These are phyloP conservation scores for Polylopha cassiicola DNA, from an alignment of 2,888 invertebrate species.

Conservation along the genomic window DNA sequence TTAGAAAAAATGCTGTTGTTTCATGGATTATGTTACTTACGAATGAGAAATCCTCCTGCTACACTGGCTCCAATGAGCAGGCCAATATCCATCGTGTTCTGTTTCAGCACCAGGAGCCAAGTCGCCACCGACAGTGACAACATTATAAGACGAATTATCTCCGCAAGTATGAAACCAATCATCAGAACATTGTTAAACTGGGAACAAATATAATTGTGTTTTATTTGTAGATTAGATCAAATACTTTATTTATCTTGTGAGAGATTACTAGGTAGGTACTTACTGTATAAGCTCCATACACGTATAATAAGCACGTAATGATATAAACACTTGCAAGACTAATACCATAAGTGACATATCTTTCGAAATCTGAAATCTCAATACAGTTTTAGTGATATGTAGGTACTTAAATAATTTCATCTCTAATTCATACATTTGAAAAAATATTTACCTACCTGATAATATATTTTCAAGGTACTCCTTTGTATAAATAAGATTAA, in stretches of 20 bases:
- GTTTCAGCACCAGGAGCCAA: constrained; percentile 55
- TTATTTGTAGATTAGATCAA: constrained; percentile 3
- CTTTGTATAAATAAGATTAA: constrained; percentile 50
- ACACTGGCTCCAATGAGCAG: constrained; percentile 65
- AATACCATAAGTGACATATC: constrained; percentile 43
- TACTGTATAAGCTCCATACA: constrained; percentile 64
- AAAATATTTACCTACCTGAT: constrained; percentile 35
- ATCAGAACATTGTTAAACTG: constrained; percentile 58
- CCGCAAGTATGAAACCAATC: constrained; percentile 52
- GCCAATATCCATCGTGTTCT: constrained; percentile 70
- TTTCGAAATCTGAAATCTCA: constrained; percentile 59
- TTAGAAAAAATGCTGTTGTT: neutral
- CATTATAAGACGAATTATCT: constrained; percentile 48
- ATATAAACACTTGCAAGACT: constrained; percentile 47
- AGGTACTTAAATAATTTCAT: constrained; percentile 12
- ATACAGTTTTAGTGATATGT: too few relatives aligned
- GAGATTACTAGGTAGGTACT: constrained; percentile 25
- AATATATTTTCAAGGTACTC: constrained; percentile 43
- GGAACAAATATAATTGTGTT: constrained; percentile 18
- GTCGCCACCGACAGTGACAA: constrained; percentile 43
- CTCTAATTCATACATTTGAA: neutral
- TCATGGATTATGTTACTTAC: constrained; percentile 40
- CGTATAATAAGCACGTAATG: constrained; percentile 44
- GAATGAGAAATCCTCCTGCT: constrained; percentile 53
- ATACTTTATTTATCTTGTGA: neutral